These are phyloP conservation scores for Anolis sagrei DNA, from an alignment of 2,113 vertebrate species.

Conservation along the genomic window DNA sequence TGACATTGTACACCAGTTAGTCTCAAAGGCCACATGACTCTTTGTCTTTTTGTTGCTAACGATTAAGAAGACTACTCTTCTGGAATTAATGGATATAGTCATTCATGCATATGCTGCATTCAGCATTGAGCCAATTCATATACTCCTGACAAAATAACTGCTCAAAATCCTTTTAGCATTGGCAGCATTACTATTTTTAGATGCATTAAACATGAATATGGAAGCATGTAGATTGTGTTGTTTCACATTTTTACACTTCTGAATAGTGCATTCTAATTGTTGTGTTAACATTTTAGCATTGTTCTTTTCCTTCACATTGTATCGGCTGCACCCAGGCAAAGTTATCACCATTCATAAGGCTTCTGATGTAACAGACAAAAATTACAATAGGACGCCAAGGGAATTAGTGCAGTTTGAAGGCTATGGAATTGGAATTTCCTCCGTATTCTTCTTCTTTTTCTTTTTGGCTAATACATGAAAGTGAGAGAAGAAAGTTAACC, in stretches of 20 bases:
- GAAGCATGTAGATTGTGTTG: neutral
- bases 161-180: conserved; percentile 7
- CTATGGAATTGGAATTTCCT: neutral
- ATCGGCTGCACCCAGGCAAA: conserved; percentile 41
- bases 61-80: conserved; percentile 13
- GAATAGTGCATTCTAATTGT: neutral
- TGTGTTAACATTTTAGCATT: conserved; percentile 41
- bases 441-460: neutral
- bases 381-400: conserved; percentile 33
- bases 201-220: conserved; percentile 4
- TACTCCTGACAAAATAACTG: conserved; percentile 22
- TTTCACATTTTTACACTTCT: conserved; percentile 30
- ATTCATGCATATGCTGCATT: conserved; percentile 35
- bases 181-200: conserved; percentile 34
- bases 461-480: conserved; percentile 44
- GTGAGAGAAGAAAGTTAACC: conserved; percentile 25
- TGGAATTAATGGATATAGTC: conserved; percentile 51
- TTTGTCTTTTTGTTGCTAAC: conserved; percentile 1
- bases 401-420: conserved; percentile 52
- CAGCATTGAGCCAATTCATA: conserved; percentile 33
- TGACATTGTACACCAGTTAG: conserved; percentile 30
- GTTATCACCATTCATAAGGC: conserved; percentile 36
- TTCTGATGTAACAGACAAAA: conserved; percentile 56
- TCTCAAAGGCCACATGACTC: conserved; percentile 13
- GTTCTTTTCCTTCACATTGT: conserved; percentile 42